phyloP scores from a whole-genome alignment of 2,113 vertebrate species.

The Brachypodius melanocephalos region DNA sequence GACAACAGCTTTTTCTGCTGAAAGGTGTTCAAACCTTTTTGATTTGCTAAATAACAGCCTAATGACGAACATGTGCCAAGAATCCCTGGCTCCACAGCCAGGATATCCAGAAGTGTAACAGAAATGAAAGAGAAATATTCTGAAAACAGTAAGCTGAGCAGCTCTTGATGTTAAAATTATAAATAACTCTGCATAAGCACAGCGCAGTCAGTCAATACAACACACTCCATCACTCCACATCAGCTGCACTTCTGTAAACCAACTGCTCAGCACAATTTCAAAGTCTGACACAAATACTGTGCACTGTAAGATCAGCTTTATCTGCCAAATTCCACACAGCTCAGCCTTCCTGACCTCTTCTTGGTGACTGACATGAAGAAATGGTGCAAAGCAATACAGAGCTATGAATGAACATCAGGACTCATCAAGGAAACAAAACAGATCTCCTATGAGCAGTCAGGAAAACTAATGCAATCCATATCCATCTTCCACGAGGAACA shows the following conservation, averaged over 20 bases:
- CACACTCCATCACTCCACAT: not conserved
- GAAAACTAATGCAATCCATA: not conserved
- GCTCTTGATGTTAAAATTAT: not conserved
- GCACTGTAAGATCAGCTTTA: not conserved
- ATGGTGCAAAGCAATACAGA: not conserved
- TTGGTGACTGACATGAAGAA: not conserved
- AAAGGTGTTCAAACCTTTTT: not conserved
- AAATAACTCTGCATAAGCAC: not conserved
- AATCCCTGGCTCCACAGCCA: not conserved
- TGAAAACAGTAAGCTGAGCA: not conserved
- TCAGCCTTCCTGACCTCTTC: not conserved
- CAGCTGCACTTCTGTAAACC: not conserved
- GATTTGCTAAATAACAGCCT: not conserved
- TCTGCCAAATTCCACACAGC: conserved; percentile 2
- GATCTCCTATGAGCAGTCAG: not conserved
- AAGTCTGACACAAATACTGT: not conserved
- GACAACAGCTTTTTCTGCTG: not conserved
- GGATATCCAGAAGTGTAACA: not conserved
- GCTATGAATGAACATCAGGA: not conserved
- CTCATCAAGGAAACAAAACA: not conserved
- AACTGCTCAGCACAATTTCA: conserved; percentile 3
- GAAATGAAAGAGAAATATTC: not conserved
- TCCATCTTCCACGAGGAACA: not conserved
- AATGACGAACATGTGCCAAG: not conserved
- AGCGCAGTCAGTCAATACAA: not conserved